Percentiles rank a stretch among this genome's conserved stretches.
phyloP scores from a whole-genome alignment of 2,888 invertebrate genomes.

The Lutraria lutraria region DNA sequence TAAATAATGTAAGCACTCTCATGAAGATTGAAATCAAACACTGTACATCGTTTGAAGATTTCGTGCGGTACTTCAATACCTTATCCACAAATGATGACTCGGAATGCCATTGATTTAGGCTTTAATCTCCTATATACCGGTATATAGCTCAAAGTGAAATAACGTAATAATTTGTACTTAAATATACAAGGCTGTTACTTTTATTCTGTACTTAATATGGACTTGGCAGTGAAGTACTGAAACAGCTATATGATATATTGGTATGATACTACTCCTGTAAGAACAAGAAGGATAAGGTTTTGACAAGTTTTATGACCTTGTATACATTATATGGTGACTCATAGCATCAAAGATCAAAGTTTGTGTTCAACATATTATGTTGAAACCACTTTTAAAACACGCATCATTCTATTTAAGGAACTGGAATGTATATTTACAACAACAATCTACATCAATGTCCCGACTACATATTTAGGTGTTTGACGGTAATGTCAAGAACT shows the following conservation, averaged over 20 bases:
- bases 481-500: too few species aligned
- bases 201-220: too few species aligned
- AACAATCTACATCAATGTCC: too few species aligned
- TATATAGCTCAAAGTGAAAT: too few species aligned
- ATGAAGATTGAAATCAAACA: neutral
- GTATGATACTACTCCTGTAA: neutral
- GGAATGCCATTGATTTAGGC: neutral
- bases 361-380: neutral
- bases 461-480: too few species aligned
- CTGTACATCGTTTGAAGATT: neutral
- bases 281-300: neutral
- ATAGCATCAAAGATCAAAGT: neutral
- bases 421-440: too few species aligned
- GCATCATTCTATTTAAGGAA: too few species aligned
- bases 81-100: neutral
- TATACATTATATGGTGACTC: neutral
- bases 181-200: too few species aligned
- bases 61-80: neutral
- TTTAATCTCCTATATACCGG: neutral
- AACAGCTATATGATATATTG: too few species aligned
- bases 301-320: neutral
- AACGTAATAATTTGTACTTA: too few species aligned
- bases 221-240: too few species aligned
- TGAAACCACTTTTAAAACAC: too few species aligned
- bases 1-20: neutral